Conservation (phyloP, 2,797 vertebrate species). For the Lepidocolaptes lacrymiger region DNA sequence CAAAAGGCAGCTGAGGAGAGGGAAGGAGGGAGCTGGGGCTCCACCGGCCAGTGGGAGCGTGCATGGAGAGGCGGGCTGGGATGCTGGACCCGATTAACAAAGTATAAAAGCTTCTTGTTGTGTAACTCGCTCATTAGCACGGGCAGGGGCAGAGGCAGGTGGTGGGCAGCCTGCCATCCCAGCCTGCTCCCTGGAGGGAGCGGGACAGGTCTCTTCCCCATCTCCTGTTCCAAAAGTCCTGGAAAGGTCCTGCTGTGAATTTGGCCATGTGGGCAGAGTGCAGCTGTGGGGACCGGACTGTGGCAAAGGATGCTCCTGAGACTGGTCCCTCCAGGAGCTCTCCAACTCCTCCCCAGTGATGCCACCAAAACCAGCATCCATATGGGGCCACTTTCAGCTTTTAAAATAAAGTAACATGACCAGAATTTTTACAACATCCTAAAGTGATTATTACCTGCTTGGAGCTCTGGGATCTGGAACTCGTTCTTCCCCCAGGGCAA, state of each 20-base stretch:
- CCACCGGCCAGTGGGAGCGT: neutral
- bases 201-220: neutral
- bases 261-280: rapidly evolving
- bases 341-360: neutral
- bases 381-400: neutral
- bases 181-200: neutral
- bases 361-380: neutral
- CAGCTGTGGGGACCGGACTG: rapidly evolving
- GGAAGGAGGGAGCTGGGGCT: neutral
- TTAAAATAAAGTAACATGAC: rapidly evolving
- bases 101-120: conserved; percentile 76
- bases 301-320: neutral
- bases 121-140: conserved; percentile 69
- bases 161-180: conserved; percentile 30
- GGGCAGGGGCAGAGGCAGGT: conserved; percentile 49
- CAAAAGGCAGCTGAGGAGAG: conserved; percentile 58
- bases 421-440: neutral
- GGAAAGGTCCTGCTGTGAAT: neutral
- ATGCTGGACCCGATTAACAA: conserved; percentile 45
- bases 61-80: neutral
- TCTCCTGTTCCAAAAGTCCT: neutral
- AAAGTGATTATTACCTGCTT: neutral
- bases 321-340: neutral
- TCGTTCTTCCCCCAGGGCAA: rapidly evolving
- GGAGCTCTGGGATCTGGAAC: neutral